Conservation (phyloP, 2,797 vertebrate species). For the Numenius phaeopus region DNA sequence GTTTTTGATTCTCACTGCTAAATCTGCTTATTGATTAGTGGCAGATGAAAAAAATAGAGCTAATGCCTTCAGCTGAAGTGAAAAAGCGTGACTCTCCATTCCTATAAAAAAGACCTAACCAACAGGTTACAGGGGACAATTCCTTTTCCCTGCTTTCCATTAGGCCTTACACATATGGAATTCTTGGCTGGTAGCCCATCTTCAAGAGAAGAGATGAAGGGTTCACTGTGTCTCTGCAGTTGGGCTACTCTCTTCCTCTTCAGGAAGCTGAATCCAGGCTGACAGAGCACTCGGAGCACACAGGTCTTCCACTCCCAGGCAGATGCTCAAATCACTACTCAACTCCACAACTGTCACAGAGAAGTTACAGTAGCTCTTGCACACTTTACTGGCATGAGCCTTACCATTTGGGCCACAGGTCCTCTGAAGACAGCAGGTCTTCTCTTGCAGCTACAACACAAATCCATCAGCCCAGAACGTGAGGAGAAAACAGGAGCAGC, state of each 20-base stretch:
- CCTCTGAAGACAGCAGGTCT: neutral
- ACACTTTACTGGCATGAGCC: fast-evolving
- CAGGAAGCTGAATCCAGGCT: neutral
- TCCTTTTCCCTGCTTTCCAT: neutral
- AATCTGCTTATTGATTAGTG: neutral
- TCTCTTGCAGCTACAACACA: neutral
- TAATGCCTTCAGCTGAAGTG: neutral
- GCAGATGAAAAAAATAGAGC: neutral
- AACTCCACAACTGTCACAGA: neutral
- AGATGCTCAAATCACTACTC: neutral
- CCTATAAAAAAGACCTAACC: neutral
- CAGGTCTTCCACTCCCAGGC: neutral
- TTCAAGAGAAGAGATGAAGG: neutral
- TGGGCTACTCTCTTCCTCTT: neutral
- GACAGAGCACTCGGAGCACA: neutral
- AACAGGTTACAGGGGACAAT: neutral
- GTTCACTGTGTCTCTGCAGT: neutral
- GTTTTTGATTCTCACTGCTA: neutral
- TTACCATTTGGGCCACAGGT: neutral
- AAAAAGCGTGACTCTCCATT: neutral
- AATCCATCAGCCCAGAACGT: neutral
- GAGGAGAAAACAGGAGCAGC: neutral
- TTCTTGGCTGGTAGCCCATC: neutral
- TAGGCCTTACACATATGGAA: fast-evolving
- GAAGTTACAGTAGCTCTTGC: neutral